Base-by-base conservation (phyloP, 2,888 invertebrate species). In the Trichopoda pennipes region DNA sequence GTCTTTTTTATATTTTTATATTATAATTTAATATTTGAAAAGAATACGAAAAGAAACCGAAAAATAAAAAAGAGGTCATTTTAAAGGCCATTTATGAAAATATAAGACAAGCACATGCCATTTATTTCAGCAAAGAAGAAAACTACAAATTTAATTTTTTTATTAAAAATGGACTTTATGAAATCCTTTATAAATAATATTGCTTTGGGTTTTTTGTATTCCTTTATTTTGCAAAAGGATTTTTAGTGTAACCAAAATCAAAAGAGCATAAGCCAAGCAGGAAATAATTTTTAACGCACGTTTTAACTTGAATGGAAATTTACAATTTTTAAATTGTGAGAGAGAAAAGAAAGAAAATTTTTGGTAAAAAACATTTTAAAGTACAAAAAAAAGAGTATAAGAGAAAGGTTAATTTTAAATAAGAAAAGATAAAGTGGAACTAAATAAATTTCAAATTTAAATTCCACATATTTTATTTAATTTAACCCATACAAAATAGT, bases 241-340 rank as follows among this genome's bases (percentile, higher is more conserved):
- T 75, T 75, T 66, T 14, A 66, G 17, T 17, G 2, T 44, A 23
- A 66, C 32, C 14, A 3, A 19, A 47, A 16, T 17, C 3, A 70
- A 21, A 44, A 6, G 16, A 44, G 4, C n/a, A 44, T n/a, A 44
- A 44, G 4, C n/a, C 42, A 42, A 55, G 44, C 47, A 60, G 72
- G 55, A 73, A 68, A 66, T 32, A 66, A 73, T 73, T 73, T 35
- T 79, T 73, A 73, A 79, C 79, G 79, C 79, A 79, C 55, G 61
- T 73, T 79, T 78, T 51, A 79, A 73, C 53, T 51, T 73, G 61
- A 73, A 73, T 76, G 68, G 53, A 10, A 23, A 38, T 42, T 61
- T 69, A 3, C 61, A 69, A 69, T 75, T 7, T 38, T 38, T 38
- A 38, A 38, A 38, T 38, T 38, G 12, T 38, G 12, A 10, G 12